Base-by-base conservation (phyloP, 2,797 vertebrate genomes). In the Chelmon rostratus region DNA sequence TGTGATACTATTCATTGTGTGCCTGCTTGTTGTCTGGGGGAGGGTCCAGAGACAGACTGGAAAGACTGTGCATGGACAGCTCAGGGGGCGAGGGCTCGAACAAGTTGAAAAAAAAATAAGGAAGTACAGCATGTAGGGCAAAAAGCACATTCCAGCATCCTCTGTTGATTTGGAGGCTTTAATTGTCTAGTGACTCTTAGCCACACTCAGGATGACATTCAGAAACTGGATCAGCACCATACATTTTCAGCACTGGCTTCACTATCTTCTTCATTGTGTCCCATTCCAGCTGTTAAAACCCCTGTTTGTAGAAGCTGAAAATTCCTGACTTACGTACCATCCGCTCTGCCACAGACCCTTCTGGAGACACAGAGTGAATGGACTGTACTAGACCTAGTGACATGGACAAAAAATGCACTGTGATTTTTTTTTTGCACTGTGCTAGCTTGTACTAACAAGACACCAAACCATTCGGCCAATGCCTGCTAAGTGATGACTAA, bases 1-100 rank as follows among this genome's bases (percentile, higher is more conserved):
- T 46, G 11, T n/a, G 35, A 62, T 49, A n/a, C 71, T 63, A 52
- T 42, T 53, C 35, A 72, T 52, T 50, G 62, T 28, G 15, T 37
- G 21, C 37, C 59, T n/a, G 33, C 11, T 40, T 33, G 47, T 44
- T 40, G 21, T 40, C 16, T n/a, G 7, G 42, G n/a, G 28, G 18
- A 40, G n/a, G 18, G 28, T 31, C 6, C 33, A 8, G 12, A 31
- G 4, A 47, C 11, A 37, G 4, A 40, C 12, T 57, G 12, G 8
- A 38, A 28, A 68, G 50, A 53, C 16, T 35, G 0, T 23, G 15
- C 11, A 54, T 40, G n/a, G 46, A 38, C 38, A 31, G 16, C 18
- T 42, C 4, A 42, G 50, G 19, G 21, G n/a, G 18, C 3, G 1
- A 11, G 21, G 6, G 21, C 21, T 47, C 42, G 47, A 35, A 5